These are phyloP conservation scores for Drosophila rellima DNA, from an alignment of 2,888 invertebrate genomes.

Conservation along the genomic window DNA sequence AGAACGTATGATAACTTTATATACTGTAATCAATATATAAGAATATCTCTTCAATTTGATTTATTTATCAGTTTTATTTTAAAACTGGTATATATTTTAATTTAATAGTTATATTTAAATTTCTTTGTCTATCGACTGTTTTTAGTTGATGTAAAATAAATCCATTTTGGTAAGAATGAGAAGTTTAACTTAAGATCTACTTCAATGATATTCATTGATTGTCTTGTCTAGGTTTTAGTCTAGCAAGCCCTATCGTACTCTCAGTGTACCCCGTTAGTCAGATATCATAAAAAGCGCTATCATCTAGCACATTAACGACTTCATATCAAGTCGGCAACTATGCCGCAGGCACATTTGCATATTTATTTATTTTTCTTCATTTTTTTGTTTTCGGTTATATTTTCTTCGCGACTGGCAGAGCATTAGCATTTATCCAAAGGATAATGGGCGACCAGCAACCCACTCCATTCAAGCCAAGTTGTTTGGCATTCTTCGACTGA, in stretches of 20 bases:
- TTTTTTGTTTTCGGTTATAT: slow-evolving; percentile 59
- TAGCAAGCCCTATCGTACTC: not conserved
- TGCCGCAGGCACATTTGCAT: slow-evolving; percentile 73
- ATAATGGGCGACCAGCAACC: slow-evolving; percentile 64
- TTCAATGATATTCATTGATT: too few species aligned
- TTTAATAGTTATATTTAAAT: not conserved
- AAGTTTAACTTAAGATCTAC: too few species aligned
- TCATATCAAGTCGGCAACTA: slow-evolving; percentile 73
- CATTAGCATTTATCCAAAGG: slow-evolving; percentile 74
- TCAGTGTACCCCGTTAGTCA: slow-evolving; percentile 13
- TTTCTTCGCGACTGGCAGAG: slow-evolving; percentile 44
- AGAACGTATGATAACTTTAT: too few species aligned
- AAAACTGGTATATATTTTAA: too few species aligned
- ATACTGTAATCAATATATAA: too few species aligned
- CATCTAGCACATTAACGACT: slow-evolving; percentile 71
- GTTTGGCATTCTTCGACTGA: slow-evolving; percentile 66
- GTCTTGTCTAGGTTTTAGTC: not conserved
- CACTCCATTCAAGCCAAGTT: slow-evolving; percentile 34
- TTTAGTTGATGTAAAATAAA: not conserved
- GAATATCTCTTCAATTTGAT: too few species aligned
- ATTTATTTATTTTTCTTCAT: slow-evolving; percentile 62
- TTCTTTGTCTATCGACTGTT: not conserved
- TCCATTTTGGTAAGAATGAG: too few species aligned
- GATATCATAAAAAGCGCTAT: slow-evolving; percentile 49
- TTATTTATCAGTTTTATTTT: not conserved